These are phyloP conservation scores for Cichladusa arquata DNA, from an alignment of 2,113 vertebrate genomes.

Conservation along the genomic window DNA sequence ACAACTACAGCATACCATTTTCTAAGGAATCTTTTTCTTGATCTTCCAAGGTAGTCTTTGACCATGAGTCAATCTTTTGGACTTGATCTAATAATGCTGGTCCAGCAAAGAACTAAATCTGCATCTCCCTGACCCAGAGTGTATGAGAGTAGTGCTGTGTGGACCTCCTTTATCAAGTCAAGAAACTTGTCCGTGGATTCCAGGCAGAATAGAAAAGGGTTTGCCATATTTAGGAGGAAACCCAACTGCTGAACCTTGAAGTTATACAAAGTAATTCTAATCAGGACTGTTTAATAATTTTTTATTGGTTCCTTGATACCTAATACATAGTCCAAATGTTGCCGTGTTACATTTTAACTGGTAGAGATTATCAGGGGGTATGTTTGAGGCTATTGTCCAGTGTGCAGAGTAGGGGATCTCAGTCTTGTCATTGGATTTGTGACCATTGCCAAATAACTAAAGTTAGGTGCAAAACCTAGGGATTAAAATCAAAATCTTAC, in stretches of 20 bases:
- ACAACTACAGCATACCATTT: not conserved
- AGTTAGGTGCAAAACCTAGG: not conserved
- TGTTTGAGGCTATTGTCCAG: not conserved
- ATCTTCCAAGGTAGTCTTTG: slow-evolving; percentile 40
- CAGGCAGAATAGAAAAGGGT: not conserved
- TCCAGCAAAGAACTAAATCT: not conserved
- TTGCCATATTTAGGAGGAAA: not conserved
- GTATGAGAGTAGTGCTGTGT: not conserved
- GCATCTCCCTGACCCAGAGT: not conserved
- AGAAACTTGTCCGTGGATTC: not conserved
- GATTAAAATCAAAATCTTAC: not conserved
- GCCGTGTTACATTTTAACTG: not conserved
- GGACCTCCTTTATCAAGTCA: not conserved
- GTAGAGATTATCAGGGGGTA: not conserved
- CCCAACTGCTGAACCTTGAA: not conserved
- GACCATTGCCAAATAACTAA: not conserved
- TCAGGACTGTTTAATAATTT: not conserved
- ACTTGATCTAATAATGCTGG: not conserved
- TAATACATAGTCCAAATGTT: not conserved
- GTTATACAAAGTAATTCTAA: not conserved
- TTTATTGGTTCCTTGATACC: not conserved
- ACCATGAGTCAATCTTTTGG: not conserved
- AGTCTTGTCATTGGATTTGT: not conserved
- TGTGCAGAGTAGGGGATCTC: not conserved
- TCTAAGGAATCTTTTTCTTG: slow-evolving; percentile 15